These are phyloP conservation scores for Atrichornis clamosus DNA, from an alignment of 2,113 vertebrate species.

Conservation along the genomic window DNA sequence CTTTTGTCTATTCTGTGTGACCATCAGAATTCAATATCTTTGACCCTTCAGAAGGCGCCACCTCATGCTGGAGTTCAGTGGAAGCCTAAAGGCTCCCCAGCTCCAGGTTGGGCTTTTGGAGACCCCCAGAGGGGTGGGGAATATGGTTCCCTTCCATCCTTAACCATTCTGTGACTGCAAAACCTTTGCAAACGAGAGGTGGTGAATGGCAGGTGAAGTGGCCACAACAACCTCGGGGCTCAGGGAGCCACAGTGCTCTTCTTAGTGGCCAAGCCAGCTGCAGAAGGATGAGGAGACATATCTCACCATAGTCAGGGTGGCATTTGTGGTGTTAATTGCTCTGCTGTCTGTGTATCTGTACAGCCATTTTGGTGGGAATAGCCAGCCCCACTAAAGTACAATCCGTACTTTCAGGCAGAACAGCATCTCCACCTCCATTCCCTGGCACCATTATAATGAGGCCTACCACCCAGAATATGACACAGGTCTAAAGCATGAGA, in stretches of 20 bases:
- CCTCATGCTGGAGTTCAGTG: not conserved
- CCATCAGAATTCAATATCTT: rapidly evolving
- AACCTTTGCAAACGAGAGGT: not conserved
- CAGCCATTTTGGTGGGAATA: not conserved
- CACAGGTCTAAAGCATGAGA: not conserved
- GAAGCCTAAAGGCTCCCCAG: not conserved
- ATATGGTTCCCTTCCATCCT: not conserved
- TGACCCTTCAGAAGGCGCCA: not conserved
- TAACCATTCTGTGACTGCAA: not conserved
- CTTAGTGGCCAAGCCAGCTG: not conserved
- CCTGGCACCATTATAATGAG: not conserved
- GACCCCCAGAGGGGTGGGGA: not conserved
- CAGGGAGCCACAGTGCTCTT: rapidly evolving
- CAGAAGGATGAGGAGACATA: not conserved
- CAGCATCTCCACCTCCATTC: not conserved
- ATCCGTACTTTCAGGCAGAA: not conserved
- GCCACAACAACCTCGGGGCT: not conserved
- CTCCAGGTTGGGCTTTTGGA: not conserved
- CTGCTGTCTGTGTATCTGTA: not conserved
- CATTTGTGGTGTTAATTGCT: not conserved
- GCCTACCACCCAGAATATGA: not conserved
- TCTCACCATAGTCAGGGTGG: rapidly evolving
- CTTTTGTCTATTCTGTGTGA: not conserved
- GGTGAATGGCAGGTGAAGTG: not conserved
- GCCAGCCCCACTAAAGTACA: not conserved